Base-by-base conservation (phyloP, 2,888 invertebrate genomes). In the Platycheirus albimanus region DNA sequence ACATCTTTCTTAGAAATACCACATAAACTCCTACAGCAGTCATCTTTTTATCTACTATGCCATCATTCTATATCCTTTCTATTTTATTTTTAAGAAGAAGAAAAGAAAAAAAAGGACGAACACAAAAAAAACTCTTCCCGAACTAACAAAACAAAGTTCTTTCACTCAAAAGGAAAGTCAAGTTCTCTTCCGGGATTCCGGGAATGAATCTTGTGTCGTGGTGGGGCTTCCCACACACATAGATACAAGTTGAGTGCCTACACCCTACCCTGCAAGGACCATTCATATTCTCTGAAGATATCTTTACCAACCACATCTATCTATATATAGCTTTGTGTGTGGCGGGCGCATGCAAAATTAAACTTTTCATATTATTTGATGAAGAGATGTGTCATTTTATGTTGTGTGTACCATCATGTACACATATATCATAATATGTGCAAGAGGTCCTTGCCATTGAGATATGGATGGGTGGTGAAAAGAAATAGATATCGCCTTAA, bases 151-250 rank as follows among this genome's bases (percentile, higher is more conserved):
- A 69, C 61, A 58, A 76, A 76, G 71, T 71, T 76, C 71, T 61
- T 61, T 13, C 13, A 33, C 69, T 83, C 83, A 72, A 74, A 85
- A 86, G 81, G 83, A 85, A 86, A 88, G 89, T 89, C 89, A 89
- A 89, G 88, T 88, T 89, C 86, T 86, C 88, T 88, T 89, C 88
- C 89, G 87, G 88, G 86, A 83, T 78, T 77, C 63, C 52, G 36
- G 63, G 56, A 64, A 72, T 58, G 78, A 69, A 69, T 83, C 72
- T 51, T 83, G 11, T 74, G 58, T 67, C 70, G 83, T 47, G 72
- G n/a, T n/a, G n/a, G n/a, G n/a, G 72, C 30, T 56, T 49, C 51
- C 43, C 72, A 20, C 28, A 41, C 30, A 28, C 19, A 13, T 11
- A 15, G 0, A 4, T 8, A 33, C 30, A n/a, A n/a, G n/a, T n/a